phyloP scores from a whole-genome alignment of 2,888 invertebrate species.

The Syrphus vitripennis region DNA sequence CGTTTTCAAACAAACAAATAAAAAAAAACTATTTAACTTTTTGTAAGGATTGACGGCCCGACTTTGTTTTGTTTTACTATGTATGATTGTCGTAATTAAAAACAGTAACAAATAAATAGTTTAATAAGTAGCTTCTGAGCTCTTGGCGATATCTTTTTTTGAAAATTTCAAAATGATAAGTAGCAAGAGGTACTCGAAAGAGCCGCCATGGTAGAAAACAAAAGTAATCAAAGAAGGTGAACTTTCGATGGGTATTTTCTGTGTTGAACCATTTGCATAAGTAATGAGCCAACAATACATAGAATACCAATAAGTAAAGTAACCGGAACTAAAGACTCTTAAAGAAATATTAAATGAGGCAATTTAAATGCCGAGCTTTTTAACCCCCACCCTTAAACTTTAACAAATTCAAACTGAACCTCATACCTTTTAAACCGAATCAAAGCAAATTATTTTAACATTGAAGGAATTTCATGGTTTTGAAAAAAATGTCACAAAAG shows the following conservation, averaged over 20 bases:
- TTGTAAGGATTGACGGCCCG: too few species aligned
- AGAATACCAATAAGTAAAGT: neutral
- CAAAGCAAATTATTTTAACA: neutral
- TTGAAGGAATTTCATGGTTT: neutral
- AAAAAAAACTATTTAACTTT: neutral
- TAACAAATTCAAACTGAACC: neutral
- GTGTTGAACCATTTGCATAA: neutral
- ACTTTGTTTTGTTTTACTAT: neutral
- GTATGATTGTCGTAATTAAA: neutral
- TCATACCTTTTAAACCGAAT: neutral
- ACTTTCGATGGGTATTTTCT: neutral
- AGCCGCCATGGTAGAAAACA: too few species aligned
- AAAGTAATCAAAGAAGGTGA: neutral
- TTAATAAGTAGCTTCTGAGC: neutral
- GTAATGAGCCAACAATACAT: neutral
- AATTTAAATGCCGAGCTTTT: neutral
- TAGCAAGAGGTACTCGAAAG: too few species aligned
- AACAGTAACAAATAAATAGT: neutral
- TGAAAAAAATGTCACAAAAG: constrained; percentile 1
- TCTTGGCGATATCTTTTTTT: neutral
- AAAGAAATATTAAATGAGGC: neutral
- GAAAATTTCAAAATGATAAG: neutral
- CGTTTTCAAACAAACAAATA: neutral
- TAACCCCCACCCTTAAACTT: neutral
- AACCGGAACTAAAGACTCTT: neutral